Percentiles rank a stretch among this genome's conserved stretches.
phyloP scores from a whole-genome alignment of 1,140 invertebrate genomes.

The Papilio polytes region DNA sequence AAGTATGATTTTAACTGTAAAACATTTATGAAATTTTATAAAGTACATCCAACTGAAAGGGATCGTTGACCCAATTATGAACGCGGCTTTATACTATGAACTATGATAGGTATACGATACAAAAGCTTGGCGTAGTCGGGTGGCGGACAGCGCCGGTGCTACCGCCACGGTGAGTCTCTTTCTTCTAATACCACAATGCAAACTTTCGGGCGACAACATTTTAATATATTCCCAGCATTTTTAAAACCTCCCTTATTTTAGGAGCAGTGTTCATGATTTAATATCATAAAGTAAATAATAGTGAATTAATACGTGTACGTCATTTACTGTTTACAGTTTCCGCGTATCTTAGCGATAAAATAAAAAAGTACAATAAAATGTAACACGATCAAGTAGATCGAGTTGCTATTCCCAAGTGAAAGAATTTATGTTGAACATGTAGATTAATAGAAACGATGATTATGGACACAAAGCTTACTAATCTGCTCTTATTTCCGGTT shows the following conservation, averaged over 20 bases:
- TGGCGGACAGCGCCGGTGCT: conserved; percentile 43
- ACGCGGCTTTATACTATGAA: conserved; percentile 46
- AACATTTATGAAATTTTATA: background rate
- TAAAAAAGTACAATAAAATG: background rate
- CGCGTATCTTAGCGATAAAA: background rate
- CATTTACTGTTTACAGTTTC: background rate
- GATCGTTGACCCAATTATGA: conserved; percentile 46
- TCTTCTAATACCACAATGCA: conserved; percentile 4
- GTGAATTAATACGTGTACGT: background rate
- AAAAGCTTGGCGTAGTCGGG: conserved; percentile 45
- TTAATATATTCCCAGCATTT: background rate
- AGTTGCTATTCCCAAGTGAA: background rate
- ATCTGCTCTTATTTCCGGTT: background rate
- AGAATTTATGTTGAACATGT: background rate
- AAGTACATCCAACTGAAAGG: background rate
- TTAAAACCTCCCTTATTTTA: background rate
- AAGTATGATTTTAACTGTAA: background rate
- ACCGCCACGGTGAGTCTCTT: conserved; percentile 36
- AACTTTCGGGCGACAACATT: background rate
- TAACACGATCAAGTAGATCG: background rate
- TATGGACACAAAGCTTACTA: background rate
- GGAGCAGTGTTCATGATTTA: background rate
- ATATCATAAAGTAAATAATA: background rate
- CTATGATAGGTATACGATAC: conserved; percentile 46
- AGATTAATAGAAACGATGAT: background rate